Evolutionary conservation across 2,113 vertebrate species (phyloP), one percentile per base, ranked within the genome.

Genomic region (Carettochelys insculpta): DNA sequence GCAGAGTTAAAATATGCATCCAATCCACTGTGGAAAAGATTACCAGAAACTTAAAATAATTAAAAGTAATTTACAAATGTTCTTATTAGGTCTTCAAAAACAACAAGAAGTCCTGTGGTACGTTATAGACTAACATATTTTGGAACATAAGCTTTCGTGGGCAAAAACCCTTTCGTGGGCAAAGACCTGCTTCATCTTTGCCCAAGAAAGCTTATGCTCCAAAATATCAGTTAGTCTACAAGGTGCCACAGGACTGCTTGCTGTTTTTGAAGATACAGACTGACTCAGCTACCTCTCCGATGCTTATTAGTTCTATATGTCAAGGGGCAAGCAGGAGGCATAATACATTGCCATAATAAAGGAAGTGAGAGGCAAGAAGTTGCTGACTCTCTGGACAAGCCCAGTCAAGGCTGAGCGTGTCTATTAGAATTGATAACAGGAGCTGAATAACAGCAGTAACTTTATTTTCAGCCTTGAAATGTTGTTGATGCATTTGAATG

Each of bases 361-460:
- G 27, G 22, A n/a, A 38, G 61, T 14, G 22, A 80, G 38, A 87
- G 8, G 50, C 29, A 9, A 78, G 22, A 61, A 2, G 87, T 3
- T 34, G 51, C 38, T 27, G 29, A 8, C 68, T 81, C 41, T 25
- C 3, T 79, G 45, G n/a, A 22, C 34, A 58, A 92, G 52, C n/a
- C 3, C 1, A 48, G 22, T 45, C 19, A 24, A 41, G 0, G 0
- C 4, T 41, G 58, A 87, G 25, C 52, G n/a, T 71, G 24, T 43
- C 68, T 73, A 41, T 73, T 73, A 73, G 24, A 73, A 25, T 5
- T 73, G 68, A 73, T 43, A 73, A 73, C 22, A 41, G 68, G 68
- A 43, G 38, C 24, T 27, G 41, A 43, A 13, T 73, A 43, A 25
- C 38, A 73, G 22, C 41, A 24, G 43, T 43, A 73, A 14, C 68